These are phyloP conservation scores for Gallinago jamesoni DNA, from an alignment of 2,113 vertebrate genomes.

Conservation along the genomic window DNA sequence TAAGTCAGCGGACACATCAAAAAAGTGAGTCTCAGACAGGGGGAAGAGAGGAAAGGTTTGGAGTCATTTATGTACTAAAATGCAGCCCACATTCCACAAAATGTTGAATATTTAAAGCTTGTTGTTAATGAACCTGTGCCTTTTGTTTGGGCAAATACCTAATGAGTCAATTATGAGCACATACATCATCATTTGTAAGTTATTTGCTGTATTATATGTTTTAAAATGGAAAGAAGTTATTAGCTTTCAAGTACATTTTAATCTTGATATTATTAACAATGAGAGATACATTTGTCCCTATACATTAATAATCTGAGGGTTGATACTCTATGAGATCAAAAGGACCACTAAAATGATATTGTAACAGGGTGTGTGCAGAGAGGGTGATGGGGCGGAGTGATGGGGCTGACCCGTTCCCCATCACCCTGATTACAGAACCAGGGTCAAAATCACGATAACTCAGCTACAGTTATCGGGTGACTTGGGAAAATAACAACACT, in stretches of 20 bases:
- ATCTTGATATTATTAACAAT: not conserved
- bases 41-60: not conserved
- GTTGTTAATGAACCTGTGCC: not conserved
- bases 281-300: not conserved
- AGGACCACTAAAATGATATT: not conserved
- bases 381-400: not conserved
- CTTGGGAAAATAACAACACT: not conserved
- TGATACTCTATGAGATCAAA: not conserved
- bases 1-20: not conserved
- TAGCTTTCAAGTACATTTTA: conserved; percentile 20
- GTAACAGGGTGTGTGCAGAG: accelerated
- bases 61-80: not conserved
- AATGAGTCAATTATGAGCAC: conserved; percentile 21
- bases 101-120: not conserved
- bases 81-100: not conserved
- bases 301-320: not conserved
- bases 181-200: not conserved
- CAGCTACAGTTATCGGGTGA: not conserved
- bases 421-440: not conserved
- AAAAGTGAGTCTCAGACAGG: not conserved
- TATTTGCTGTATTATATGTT: conserved; percentile 11
- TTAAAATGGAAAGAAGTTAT: conserved; percentile 29
- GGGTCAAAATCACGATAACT: not conserved
- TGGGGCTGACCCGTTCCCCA: not conserved
- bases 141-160: conserved; percentile 44